Evolutionary conservation across 1,140 invertebrate species (phyloP), one percentile per base, ranked within the genome.

Genomic region (Drosophila tristis): DNA sequence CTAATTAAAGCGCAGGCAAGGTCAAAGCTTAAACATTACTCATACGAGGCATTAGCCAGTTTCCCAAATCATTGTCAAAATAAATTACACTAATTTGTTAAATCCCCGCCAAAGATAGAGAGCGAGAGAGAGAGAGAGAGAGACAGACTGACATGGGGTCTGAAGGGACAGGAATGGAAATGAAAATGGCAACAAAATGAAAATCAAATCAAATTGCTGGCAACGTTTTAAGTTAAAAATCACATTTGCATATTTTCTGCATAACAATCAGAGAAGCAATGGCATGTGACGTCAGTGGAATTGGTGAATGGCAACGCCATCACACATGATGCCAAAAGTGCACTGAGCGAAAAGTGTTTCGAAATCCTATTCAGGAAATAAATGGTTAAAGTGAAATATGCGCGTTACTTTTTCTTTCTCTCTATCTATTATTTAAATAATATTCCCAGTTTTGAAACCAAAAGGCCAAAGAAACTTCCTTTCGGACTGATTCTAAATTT

Each of bases 41-140:
- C 82, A 87, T 87, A 89, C 82, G 84, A 63, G 66, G 63, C 79
- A 76, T 89, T 86, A 80, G 77, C 57, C 62, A 55, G 35, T 58
- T 44, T 44, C 64, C 84, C 82, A 78, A 86, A 86, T 86, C 74
- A 87, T 87, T 82, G 84, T 79, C 78, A 65, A 82, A 71, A 87
- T 87, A 87, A 87, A 87, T 87, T 82, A 87, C 66, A 70, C 61
- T 89, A 89, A 87, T 87, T 89, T 87, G 78, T 73, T 87, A 82
- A 89, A 89, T 79, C 84, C 67, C 71, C 26, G 49, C 13, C 29
- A 11, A 13, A 49, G 49, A 60, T 20, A 20, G 23, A 4, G 0
- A 2, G 23, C 1, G 4, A 23, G 23, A 4, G 23, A 25, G 23
- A 4, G 23, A 4, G 54, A 67, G 49, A 50, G 54, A 56, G 15